Base-by-base conservation (phyloP, 2,797 vertebrate genomes). In the Thripadectes ignobilis region DNA sequence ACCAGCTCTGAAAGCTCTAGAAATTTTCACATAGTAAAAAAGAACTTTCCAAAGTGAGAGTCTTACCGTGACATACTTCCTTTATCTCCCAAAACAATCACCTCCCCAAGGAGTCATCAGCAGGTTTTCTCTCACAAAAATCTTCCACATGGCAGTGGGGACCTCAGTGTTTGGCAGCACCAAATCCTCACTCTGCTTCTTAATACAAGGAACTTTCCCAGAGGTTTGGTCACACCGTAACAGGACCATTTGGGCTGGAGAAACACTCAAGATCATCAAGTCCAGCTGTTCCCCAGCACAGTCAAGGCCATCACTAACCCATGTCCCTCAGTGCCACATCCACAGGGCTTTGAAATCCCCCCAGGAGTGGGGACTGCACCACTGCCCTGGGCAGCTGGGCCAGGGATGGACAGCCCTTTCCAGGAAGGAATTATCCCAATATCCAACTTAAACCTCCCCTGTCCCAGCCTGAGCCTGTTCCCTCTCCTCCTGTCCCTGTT, bases 151-250 rank as follows among this genome's bases (percentile, higher is more conserved):
- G 16, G 48, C 34, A 22, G 8, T 12, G 3, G 16, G 32, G 43
- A 73, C 16, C 12, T 41, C 72, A 32, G 10, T 26, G 27, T 27
- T 73, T 24, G 10, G 46, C 4, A 34, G 23, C 3, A 21, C 12
- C 41, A 74, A 74, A 83, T n/a, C 29, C 34, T 88, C 2, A 0
- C 26, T 68, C 32, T 59, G 30, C 11, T 8, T 52, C 52, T 63
- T 23, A 49, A 43, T 27, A 79, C 1, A 12, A 55, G 6, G 4
- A 29, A 27, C 20, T 10, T 65, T 9, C 34, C 41, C 22, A 27
- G 0, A 0, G 1, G 6, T 41, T 67, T 2, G 0, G 12, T 74
- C 14, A 9, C 1, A 30, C 26, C 74, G 20, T 1, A 18, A 39
- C 13, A 39, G 24, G 45, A 46, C 7, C 8, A 15, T 61, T 74